phyloP scores from a whole-genome alignment of 2,888 invertebrate species.

The Machimus rusticus region DNA sequence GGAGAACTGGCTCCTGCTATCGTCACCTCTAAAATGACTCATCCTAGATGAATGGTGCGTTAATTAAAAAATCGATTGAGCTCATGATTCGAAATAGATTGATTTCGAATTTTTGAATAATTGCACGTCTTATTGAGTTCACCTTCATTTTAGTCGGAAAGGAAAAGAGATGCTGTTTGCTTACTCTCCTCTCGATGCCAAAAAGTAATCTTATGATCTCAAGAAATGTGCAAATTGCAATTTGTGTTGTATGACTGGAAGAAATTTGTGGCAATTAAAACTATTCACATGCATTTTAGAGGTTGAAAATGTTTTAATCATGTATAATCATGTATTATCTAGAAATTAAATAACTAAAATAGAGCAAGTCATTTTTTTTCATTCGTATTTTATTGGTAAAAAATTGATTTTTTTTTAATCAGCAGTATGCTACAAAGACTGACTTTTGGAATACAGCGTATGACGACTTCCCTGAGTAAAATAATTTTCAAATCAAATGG shows the following conservation, averaged over 20 bases:
- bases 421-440: too few species aligned
- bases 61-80: neutral
- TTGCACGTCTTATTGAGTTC: neutral
- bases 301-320: too few species aligned
- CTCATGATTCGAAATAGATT: neutral
- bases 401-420: neutral
- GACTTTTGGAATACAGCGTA: too few species aligned
- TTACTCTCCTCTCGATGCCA: neutral
- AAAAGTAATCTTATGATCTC: neutral
- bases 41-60: neutral
- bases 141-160: neutral
- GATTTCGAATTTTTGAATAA: neutral
- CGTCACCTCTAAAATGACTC: neutral
- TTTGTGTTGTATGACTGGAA: neutral
- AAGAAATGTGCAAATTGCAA: neutral
- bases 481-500: neutral
- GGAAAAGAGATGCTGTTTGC: neutral
- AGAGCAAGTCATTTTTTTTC: neutral
- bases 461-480: neutral
- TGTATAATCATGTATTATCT: too few species aligned
- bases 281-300: neutral
- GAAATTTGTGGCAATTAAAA: neutral
- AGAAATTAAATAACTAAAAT: neutral
- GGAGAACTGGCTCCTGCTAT: neutral
- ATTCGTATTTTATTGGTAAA: neutral